Percentiles rank a stretch among this genome's conserved stretches.
Evolutionary conservation across 2,888 invertebrate species (phyloP).

Genomic region (Diabrotica balteata): DNA sequence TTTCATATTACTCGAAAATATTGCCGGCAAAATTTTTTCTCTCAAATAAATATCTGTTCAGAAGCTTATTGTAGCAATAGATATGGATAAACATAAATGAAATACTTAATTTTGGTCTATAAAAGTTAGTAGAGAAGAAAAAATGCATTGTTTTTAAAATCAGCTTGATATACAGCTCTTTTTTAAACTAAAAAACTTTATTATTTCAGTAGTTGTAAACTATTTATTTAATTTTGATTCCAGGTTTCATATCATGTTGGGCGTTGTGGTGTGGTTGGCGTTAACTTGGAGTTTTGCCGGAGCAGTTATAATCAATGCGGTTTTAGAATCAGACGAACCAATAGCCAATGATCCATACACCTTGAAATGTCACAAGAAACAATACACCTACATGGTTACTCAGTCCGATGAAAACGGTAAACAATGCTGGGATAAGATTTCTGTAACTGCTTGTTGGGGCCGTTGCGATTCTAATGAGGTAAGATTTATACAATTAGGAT

Average conservation of each 20-base stretch:
- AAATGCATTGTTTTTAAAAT: too few species aligned
- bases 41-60: too few species aligned
- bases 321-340: constrained; percentile 46
- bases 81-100: too few species aligned
- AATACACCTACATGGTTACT: constrained; percentile 72
- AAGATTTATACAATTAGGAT: constrained; percentile 30
- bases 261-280: constrained; percentile 20
- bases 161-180: too few species aligned
- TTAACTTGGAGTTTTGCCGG: constrained; percentile 23
- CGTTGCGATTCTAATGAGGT: constrained; percentile 86
- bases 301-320: constrained; percentile 45
- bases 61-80: too few species aligned
- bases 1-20: too few species aligned
- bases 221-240: not conserved
- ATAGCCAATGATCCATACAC: constrained; percentile 60
- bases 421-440: constrained; percentile 77
- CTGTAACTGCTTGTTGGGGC: constrained; percentile 82
- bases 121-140: too few species aligned
- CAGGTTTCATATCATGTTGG: constrained; percentile 23
- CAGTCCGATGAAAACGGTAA: constrained; percentile 70
- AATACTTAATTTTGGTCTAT: too few species aligned
- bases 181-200: too few species aligned
- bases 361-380: constrained; percentile 71
- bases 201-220: too few species aligned
- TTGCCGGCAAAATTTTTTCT: too few species aligned